phyloP scores from a whole-genome alignment of 1,140 invertebrate species.

The Drosophila murphyi region DNA sequence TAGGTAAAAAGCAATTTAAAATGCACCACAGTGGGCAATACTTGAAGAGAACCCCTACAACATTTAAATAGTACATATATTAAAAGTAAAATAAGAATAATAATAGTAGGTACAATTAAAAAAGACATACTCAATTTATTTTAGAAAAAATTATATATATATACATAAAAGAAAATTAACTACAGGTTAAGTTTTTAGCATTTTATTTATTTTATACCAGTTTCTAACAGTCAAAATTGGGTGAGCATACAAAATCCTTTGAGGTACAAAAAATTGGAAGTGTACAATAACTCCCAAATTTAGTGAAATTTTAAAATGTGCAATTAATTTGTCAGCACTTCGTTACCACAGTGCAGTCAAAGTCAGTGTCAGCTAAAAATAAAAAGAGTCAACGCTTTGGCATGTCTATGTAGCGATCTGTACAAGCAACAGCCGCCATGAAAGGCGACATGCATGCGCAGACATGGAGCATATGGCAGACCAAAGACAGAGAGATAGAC shows the following conservation, averaged over 20 bases:
- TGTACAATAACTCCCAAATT: too few relatives aligned
- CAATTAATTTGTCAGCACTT: not conserved
- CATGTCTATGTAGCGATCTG: conserved; percentile 74
- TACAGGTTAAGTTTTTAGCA: too few relatives aligned
- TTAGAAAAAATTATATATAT: too few relatives aligned
- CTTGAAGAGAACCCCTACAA: not conserved
- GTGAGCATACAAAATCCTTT: too few relatives aligned
- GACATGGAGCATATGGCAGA: conserved; percentile 70
- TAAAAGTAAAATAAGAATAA: not conserved
- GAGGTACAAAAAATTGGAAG: too few relatives aligned
- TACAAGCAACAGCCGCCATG: conserved; percentile 47
- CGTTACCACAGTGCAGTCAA: conserved; percentile 59
- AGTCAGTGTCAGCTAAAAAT: conserved; percentile 77
- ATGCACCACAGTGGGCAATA: conserved; percentile 46
- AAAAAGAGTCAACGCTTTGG: conserved; percentile 79
- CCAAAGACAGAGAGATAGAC: conserved; percentile 31
- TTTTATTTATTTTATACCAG: too few relatives aligned
- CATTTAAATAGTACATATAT: not conserved
- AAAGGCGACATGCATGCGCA: conserved; percentile 79
- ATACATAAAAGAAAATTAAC: too few relatives aligned
- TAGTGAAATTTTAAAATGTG: too few relatives aligned
- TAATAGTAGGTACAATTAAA: not conserved
- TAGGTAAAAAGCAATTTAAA: conserved; percentile 59
- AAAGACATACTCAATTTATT: too few relatives aligned
- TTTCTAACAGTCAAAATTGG: too few relatives aligned